Conservation (phyloP, 2,888 invertebrate species). For the Dolichomitus sp. region DNA sequence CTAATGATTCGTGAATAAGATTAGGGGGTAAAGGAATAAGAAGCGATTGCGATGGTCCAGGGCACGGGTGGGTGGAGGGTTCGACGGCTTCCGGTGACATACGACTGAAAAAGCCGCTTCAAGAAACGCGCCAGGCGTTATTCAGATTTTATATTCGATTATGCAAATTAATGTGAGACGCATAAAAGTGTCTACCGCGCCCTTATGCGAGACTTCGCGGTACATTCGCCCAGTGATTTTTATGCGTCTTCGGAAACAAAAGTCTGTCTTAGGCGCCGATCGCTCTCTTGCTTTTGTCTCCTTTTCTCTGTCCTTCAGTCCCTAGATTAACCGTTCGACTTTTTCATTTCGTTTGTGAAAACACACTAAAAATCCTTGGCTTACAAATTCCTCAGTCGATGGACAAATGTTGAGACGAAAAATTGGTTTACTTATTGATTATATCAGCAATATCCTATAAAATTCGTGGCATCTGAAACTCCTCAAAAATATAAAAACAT, state of each 20-base stretch:
- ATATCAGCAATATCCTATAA: neutral
- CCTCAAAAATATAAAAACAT: too few relatives aligned
- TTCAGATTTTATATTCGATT: constrained; percentile 85
- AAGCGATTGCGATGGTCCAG: constrained; percentile 11
- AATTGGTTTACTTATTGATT: neutral
- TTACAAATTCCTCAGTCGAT: neutral
- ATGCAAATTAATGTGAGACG: constrained; percentile 84
- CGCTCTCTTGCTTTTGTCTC: constrained; percentile 11
- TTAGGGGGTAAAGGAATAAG: constrained; percentile 34
- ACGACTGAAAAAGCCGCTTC: constrained; percentile 46
- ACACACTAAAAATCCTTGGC: neutral
- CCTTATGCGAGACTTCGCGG: constrained; percentile 75
- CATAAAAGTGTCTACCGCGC: constrained; percentile 82
- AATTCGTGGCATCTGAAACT: too few relatives aligned
- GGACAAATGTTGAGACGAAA: neutral
- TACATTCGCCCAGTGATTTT: constrained; percentile 76
- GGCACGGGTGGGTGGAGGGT: neutral
- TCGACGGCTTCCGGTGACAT: constrained; percentile 56
- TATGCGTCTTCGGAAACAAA: constrained; percentile 81
- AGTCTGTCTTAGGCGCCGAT: constrained; percentile 58
- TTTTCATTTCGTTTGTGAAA: constrained; percentile 10
- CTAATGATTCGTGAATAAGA: constrained; percentile 46
- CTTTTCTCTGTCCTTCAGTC: neutral
- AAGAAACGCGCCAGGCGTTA: constrained; percentile 76
- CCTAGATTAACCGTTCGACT: constrained; percentile 40